Evolutionary conservation across 2,888 invertebrate genomes (phyloP), one percentile per base, ranked within the genome.

Genomic region (Standfussiana lucernea): DNA sequence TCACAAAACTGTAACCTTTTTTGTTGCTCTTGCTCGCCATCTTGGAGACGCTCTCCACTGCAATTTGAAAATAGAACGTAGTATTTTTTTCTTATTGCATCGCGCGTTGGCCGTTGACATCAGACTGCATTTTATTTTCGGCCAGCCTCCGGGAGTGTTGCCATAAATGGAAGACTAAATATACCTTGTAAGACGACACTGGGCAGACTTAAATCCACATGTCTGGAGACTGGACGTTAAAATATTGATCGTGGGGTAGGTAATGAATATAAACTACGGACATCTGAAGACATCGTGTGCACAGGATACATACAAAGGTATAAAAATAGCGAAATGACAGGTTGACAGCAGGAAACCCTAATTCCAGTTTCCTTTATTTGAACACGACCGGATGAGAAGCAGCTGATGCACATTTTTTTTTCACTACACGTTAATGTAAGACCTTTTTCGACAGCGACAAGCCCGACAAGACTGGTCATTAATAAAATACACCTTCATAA

Each of bases 61-160:
- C 94, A 94, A 94, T 94, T 95, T 95, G 93, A 94, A 95, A 95
- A 95, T 95, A 96, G 96, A 96, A 94, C 88, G 84, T 74, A 75
- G 88, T 83, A 72, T 90, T 93, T 45, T 79, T 95, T 94, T 94
- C 94, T 93, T 93, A 89, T 94, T 96, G 96, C 96, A 96, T 95
- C 92, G 93, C 91, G 87, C 85, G 88, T 86, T 93, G 96, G 95
- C 91, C 95, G 95, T 94, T 94, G 95, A 94, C 96, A 94, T 94
- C 92, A 85, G 90, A 90, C 91, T 94, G 95, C 94, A 94, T 93
- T 89, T 92, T 95, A 96, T 96, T 95, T 95, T 94, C 90, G 94
- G 94, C 92, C 93, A 92, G 92, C 92, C 94, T 92, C 93, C 94
- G 93, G 91, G 93, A 91, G 94, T 92, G 94, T 93, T 93, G 91